phyloP scores from a whole-genome alignment of 2,113 vertebrate genomes.

The Pygoscelis antarcticus region DNA sequence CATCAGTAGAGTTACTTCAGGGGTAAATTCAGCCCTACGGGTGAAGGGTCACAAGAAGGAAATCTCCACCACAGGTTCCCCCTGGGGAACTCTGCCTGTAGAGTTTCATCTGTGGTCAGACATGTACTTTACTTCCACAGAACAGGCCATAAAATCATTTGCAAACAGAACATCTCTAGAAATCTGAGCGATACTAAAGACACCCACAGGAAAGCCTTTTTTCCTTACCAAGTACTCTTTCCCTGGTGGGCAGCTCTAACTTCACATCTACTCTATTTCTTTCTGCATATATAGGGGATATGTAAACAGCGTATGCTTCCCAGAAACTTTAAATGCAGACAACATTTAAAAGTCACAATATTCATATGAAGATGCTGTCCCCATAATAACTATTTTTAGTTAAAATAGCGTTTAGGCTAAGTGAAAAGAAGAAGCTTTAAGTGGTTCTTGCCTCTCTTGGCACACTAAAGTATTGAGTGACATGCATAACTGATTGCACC shows the following conservation, averaged over 20 bases:
- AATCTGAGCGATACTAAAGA: not conserved
- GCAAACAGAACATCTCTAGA: not conserved
- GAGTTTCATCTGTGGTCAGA: not conserved
- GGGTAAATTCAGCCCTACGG: not conserved
- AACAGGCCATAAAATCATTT: not conserved
- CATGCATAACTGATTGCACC: not conserved
- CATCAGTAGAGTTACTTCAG: not conserved
- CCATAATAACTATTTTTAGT: not conserved
- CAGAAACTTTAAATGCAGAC: not conserved
- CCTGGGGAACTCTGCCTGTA: not conserved
- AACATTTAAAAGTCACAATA: not conserved
- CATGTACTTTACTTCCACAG: not conserved
- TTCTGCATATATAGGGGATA: not conserved
- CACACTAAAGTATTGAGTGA: not conserved
- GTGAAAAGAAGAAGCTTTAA: not conserved
- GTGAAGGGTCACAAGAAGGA: not conserved
- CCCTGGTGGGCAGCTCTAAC: not conserved
- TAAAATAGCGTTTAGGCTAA: not conserved
- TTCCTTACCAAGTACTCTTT: not conserved
- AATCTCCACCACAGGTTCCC: not conserved
- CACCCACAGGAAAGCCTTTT: not conserved
- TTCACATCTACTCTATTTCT: not conserved
- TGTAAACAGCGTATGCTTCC: not conserved
- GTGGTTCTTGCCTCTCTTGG: not conserved
- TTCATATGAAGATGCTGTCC: not conserved